Base-by-base conservation (phyloP, 2,113 vertebrate genomes). In the Atherinomorus stipes region DNA sequence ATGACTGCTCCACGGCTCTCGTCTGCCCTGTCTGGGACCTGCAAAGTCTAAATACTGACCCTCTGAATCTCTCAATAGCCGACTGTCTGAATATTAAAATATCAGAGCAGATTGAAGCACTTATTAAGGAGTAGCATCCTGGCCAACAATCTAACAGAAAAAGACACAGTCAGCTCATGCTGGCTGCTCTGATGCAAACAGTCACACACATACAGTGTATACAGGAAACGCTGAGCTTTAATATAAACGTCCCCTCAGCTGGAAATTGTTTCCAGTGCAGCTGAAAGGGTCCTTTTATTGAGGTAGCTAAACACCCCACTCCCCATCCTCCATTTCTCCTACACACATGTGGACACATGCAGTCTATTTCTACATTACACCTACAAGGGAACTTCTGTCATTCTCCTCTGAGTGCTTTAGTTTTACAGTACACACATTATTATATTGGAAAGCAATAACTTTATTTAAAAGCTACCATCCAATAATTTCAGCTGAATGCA, bases 241-340 rank as follows among this genome's bases (percentile, higher is more conserved):
- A 84, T 82, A 88, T 78, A 88, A 91, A 88, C 74, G 80, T 82
- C 82, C 77, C 72, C 83, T 90, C 86, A 76, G 80, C 88, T 91
- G 88, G 87, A 93, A 93, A 93, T 90, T 90, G 88, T 90, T 90
- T 90, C 89, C 90, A 88, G 82, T 49, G 75, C 76, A 78, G 89
- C 91, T 92, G 88, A 94, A 94, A 91, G 90, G 80, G 71, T 84
- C 71, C 83, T 92, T 84, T 93, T 91, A 93, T 92, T 88, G 86
- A 91, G 83, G 78, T 63, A 74, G 83, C 89, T 85, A 85, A 82
- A 88, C 67, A 64, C 62, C 78, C 68, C 63, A 60, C 60, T 56
- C 28, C 69, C 42, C 70, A 72, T 68, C 73, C 53, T 25, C 56
- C 10, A 28, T 25, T 71, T 49, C 64, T 60, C 66, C 28, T 31